Evolutionary conservation across 2,888 invertebrate genomes (phyloP).

Genomic region (Hydropsyche betteni): DNA sequence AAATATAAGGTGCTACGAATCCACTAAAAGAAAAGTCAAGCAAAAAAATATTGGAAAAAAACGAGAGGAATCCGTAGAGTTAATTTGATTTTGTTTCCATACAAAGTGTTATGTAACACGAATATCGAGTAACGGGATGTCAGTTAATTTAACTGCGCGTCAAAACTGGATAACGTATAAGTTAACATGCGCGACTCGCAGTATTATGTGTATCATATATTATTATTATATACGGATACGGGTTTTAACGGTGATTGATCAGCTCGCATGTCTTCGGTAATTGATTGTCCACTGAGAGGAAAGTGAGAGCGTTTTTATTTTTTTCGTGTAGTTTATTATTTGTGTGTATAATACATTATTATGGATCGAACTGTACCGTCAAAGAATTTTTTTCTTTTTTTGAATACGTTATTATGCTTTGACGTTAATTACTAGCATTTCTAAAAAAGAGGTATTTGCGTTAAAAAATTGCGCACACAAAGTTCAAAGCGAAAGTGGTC

Average conservation of each 20-base stretch:
- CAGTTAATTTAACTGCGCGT: constrained; percentile 23
- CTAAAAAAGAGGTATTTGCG: background rate
- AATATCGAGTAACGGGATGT: constrained; percentile 4
- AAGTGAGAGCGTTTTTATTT: constrained; percentile 14
- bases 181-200: background rate
- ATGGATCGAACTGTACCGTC: background rate
- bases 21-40: background rate
- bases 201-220: too few relatives aligned
- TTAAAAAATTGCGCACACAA: constrained; percentile 3
- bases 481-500: constrained; percentile 24
- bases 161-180: constrained; percentile 9
- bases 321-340: background rate
- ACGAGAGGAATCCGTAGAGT: constrained; percentile 1
- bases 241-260: constrained; percentile 15
- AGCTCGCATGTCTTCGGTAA: constrained; percentile 22
- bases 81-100: background rate
- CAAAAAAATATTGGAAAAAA: background rate
- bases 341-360: background rate
- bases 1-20: background rate
- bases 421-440: too few relatives aligned
- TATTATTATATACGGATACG: background rate
- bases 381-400: background rate
- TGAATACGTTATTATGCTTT: too few relatives aligned
- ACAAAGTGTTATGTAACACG: background rate
- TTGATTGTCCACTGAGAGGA: constrained; percentile 12